Base-by-base conservation (phyloP, 2,888 invertebrate genomes). In the Archips xylosteana region DNA sequence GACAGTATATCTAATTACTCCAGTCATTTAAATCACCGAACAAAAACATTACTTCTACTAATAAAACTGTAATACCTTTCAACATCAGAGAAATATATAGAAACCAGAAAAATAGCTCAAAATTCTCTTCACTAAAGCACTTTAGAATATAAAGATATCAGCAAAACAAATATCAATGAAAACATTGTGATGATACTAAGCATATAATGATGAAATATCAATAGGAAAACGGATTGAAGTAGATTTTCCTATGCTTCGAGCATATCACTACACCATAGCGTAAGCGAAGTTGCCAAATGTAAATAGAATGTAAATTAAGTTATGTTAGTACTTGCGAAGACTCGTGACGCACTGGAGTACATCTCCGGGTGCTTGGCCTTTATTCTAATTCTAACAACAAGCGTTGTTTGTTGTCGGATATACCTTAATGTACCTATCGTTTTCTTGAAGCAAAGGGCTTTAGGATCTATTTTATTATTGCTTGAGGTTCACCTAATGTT, bases 231-330 rank as follows among this genome's bases (percentile, higher is more conserved):
- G 78, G 81, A 83, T 87, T 84, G 87, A 85, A 89, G 89, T 86
- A 63, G 63, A 78, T 75, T 79, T 79, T 85, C 89, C 90, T 84
- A 86, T 85, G 89, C 90, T 86, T 85, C 81, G 89, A 85, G 91
- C 93, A 93, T 93, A 93, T 93, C 93, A 91, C 85, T 87, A 89
- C 81, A 87, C 86, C 86, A 86, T 93, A 93, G 92, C 86, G 83
- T 93, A 92, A 92, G 90, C 82, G 80, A 88, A 86, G 89, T 91
- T 94, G 94, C 94, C 94, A 94, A 94, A 94, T 92, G 93, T 93
- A 92, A 87, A 92, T 92, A 92, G 78, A 73, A 70, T 76, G 76
- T 54, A 68, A 73, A 70, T 73, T 78, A 72, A 65, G 57, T 61
- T 79, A 81, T 78, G 72, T 73, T 84, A 82, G 79, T 70, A 13